Base-by-base conservation (phyloP, 2,797 vertebrate genomes). In the Nothura maculosa region DNA sequence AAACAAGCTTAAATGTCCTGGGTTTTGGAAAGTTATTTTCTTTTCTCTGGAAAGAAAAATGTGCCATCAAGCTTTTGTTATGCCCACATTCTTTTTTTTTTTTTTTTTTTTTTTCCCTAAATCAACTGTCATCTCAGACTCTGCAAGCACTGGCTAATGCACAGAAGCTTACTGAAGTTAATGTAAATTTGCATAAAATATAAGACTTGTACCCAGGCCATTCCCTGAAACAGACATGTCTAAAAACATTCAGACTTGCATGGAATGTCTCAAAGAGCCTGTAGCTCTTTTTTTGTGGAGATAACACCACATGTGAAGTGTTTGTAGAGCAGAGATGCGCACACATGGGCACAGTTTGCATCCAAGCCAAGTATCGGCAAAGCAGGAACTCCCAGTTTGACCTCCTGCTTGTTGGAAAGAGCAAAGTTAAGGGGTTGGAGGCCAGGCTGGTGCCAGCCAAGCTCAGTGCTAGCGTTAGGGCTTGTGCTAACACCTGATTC, bases 371-470 rank as follows among this genome's bases (percentile, higher is more conserved):
- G 18, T 22, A 21, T 0, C 54, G 8, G 36, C 9, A 19, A 77
- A 92, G 79, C 3, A 62, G 54, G 73, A 64, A 15, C 22, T 89
- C 27, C 60, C 12, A 8, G n/a, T 16, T 62, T 63, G 32, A 67
- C 20, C 9, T 64, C 24, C 40, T 66, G 13, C 21, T 30, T 25
- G 32, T 60, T 3, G 8, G 8, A 70, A 62, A 28, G 21, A 61
- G 14, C 34, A 13, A 78, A 78, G 73, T 21, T 70, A 62, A 18
- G 42, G 2, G n/a, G 40, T 90, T n/a, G 36, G 32, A 47, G 22
- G 62, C 8, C 0, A 0, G 1, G 21, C 45, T 25, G 63, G 34
- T 15, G 73, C 22, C 7, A 40, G 14, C 28, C 18, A 2, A 3
- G 15, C 22, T 55, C 30, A n/a, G 54, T 70, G 25, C 38, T 36